A percentile compares a stretch with the other conserved stretches of the same genome.
phyloP scores from a whole-genome alignment of 2,888 invertebrate genomes.

The Uloborus plumipes region DNA sequence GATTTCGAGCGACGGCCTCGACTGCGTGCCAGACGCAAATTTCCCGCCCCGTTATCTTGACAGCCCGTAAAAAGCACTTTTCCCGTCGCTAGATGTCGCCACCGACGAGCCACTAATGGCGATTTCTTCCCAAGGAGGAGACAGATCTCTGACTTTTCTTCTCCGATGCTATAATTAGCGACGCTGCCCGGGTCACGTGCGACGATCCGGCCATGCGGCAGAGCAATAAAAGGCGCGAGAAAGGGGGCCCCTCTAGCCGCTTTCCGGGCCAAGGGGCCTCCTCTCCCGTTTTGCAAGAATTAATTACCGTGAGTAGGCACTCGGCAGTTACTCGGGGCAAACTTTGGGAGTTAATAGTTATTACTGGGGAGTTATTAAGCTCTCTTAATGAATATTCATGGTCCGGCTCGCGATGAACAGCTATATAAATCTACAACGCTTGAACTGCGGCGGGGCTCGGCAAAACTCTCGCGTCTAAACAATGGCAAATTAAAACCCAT shows the following conservation, averaged over 20 bases:
- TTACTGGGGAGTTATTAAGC: constrained; percentile 66
- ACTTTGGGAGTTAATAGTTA: constrained; percentile 66
- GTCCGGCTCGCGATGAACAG: constrained; percentile 62
- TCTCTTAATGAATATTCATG: constrained; percentile 66
- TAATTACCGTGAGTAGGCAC: constrained; percentile 62
- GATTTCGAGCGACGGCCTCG: too few relatives aligned
- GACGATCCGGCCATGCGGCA: constrained; percentile 47
- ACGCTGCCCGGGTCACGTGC: constrained; percentile 45
- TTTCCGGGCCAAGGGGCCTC: constrained; percentile 55
- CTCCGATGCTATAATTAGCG: constrained; percentile 52
- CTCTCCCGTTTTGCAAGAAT: constrained; percentile 50
- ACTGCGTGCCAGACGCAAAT: neutral
- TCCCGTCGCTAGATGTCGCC: constrained; percentile 61
- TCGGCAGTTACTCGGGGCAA: constrained; percentile 54
- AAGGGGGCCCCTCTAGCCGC: constrained; percentile 34
- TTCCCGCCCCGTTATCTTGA: constrained; percentile 10
- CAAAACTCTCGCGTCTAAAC: constrained; percentile 63
- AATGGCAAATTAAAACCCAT: constrained; percentile 66
- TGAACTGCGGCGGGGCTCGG: constrained; percentile 55
- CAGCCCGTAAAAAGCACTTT: constrained; percentile 8
- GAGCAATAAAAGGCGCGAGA: constrained; percentile 61
- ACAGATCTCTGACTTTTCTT: constrained; percentile 32
- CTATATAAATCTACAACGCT: constrained; percentile 65
- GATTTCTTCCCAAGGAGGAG: neutral
- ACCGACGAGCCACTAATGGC: constrained; percentile 24